These are phyloP conservation scores for Daphoenositta chrysoptera DNA, from an alignment of 2,113 vertebrate genomes.

Conservation along the genomic window DNA sequence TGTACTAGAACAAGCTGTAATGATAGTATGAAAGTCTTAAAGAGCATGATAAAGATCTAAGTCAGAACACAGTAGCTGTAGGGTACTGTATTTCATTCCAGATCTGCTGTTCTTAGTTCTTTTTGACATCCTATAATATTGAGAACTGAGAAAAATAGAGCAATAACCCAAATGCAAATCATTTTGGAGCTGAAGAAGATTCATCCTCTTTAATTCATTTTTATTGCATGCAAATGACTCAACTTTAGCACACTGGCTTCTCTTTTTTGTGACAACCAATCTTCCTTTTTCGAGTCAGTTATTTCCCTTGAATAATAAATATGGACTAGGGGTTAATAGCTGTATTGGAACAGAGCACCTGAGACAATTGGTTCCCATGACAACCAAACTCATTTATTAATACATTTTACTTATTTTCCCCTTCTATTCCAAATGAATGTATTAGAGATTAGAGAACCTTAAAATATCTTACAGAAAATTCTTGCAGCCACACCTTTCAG, in stretches of 20 bases:
- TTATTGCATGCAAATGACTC: constrained; percentile 58
- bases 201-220: constrained; percentile 57
- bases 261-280: constrained; percentile 66
- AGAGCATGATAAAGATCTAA: neutral
- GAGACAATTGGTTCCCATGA: constrained; percentile 68
- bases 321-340: constrained; percentile 61
- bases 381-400: constrained; percentile 65
- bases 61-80: neutral
- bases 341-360: constrained; percentile 41
- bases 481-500: neutral
- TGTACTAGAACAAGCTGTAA: neutral
- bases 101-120: neutral
- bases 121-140: neutral
- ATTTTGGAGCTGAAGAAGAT: constrained; percentile 21
- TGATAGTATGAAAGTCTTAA: neutral
- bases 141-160: constrained; percentile 14
- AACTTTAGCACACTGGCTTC: constrained; percentile 45
- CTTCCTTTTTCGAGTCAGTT: constrained; percentile 55
- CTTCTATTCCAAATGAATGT: constrained; percentile 10
- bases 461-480: constrained; percentile 21
- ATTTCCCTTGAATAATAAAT: constrained; percentile 73
- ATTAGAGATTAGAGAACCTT: constrained; percentile 25
- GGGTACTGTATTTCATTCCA: neutral
- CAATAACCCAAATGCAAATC: constrained; percentile 58
- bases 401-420: constrained; percentile 55